Conservation (phyloP, 2,797 vertebrate species). For the Melanotaenia pygmaea region DNA sequence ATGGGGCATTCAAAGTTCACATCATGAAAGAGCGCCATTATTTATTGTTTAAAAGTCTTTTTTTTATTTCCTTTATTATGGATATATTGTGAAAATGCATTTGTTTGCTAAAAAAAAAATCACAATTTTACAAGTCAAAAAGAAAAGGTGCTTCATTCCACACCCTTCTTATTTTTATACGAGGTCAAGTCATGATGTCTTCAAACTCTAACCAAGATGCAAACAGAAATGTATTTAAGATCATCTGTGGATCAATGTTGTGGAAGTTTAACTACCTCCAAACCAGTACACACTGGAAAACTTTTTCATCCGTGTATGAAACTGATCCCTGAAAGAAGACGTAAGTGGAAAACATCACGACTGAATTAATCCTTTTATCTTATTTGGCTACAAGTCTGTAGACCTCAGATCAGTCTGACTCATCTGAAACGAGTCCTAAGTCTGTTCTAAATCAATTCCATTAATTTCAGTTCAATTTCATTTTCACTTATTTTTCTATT, state of each 20-base stretch:
- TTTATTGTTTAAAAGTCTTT: background rate
- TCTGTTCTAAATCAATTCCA: conserved; percentile 51
- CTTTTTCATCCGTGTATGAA: conserved; percentile 26
- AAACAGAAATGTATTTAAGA: background rate
- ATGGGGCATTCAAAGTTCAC: background rate
- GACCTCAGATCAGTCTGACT: background rate
- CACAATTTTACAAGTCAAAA: background rate
- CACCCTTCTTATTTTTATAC: background rate
- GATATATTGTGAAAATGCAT: background rate
- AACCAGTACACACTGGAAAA: conserved; percentile 23
- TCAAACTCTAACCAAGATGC: background rate
- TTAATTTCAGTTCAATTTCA: conserved; percentile 61
- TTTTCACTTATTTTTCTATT: conserved; percentile 40
- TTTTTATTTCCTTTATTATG: background rate
- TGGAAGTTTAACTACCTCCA: conserved; percentile 1
- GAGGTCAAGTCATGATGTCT: background rate
- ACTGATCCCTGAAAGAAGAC: conserved; percentile 26
- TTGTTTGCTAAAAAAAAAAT: background rate
- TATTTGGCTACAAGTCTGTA: conserved; percentile 9
- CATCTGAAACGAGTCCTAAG: conserved; percentile 33
- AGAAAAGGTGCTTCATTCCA: background rate
- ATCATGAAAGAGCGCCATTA: background rate
- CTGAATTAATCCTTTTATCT: conserved; percentile 39
- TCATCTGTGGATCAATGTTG: conserved; percentile 13
- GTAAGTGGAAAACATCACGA: conserved; percentile 41